phyloP scores from a whole-genome alignment of 2,888 invertebrate species.

The Thymelicus acteon region DNA sequence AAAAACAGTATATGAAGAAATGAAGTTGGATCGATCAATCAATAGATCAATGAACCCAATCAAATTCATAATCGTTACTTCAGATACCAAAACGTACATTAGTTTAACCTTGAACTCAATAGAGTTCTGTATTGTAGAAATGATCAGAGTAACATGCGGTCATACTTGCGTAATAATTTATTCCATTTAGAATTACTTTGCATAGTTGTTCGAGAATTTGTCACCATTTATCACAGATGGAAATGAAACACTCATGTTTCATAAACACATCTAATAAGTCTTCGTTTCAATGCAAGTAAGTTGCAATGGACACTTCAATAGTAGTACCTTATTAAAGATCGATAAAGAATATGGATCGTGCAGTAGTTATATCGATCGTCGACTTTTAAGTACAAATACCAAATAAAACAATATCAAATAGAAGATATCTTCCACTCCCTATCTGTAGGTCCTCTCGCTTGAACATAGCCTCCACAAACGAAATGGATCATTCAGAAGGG shows the following conservation, averaged over 20 bases:
- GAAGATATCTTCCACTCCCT: constrained; percentile 1
- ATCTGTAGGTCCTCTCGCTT: constrained; percentile 16
- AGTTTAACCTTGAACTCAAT: neutral
- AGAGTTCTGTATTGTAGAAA: neutral
- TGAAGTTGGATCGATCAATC: neutral
- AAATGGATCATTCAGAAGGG: constrained; percentile 28
- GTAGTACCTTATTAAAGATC: constrained; percentile 16
- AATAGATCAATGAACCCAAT: neutral
- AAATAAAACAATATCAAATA: constrained; percentile 7
- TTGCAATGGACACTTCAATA: constrained; percentile 23
- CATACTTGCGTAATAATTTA: constrained; percentile 1
- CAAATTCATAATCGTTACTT: neutral
- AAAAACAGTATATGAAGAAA: neutral
- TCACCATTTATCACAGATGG: constrained; percentile 15
- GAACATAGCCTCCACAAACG: constrained; percentile 2
- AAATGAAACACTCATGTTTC: constrained; percentile 10
- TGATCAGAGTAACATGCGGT: neutral
- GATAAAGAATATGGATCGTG: constrained; percentile 21
- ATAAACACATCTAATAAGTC: constrained; percentile 6
- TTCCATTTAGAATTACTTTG: constrained; percentile 4
- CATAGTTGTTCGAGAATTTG: constrained; percentile 14
- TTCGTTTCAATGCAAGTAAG: constrained; percentile 11
- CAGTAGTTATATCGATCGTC: constrained; percentile 26
- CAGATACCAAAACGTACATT: constrained; percentile 3
- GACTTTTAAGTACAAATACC: constrained; percentile 11